Percentiles rank a stretch among this genome's conserved stretches.
Evolutionary conservation across 2,888 invertebrate species (phyloP).

Genomic region (Yponomeuta sedellus): DNA sequence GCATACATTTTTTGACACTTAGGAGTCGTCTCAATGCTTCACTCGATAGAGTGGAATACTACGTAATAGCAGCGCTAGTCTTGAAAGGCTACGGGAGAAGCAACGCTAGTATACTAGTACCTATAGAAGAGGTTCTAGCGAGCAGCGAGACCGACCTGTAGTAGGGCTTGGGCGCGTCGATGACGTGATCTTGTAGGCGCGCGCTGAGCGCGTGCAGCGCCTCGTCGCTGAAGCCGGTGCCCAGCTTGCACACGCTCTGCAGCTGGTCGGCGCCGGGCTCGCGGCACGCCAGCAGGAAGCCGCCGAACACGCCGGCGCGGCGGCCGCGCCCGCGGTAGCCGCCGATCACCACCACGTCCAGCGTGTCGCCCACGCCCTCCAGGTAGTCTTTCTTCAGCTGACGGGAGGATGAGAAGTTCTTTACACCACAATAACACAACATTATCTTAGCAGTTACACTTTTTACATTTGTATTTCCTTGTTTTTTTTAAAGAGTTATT

Average conservation of each 20-base stretch:
- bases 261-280: slow-evolving; percentile 93
- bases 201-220: slow-evolving; percentile 86
- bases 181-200: slow-evolving; percentile 84
- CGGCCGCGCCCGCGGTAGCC: slow-evolving; percentile 95
- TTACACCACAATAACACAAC: too few relatives aligned
- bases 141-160: slow-evolving; percentile 68
- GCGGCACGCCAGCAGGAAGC: slow-evolving; percentile 95
- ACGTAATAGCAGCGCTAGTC: too few relatives aligned
- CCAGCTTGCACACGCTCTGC: slow-evolving; percentile 85
- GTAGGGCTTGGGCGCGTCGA: slow-evolving; percentile 85
- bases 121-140: too few relatives aligned
- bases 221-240: slow-evolving; percentile 96
- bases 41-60: too few relatives aligned
- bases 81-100: too few relatives aligned
- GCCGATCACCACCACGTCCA: slow-evolving; percentile 97
- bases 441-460: too few relatives aligned
- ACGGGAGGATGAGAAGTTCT: too few relatives aligned
- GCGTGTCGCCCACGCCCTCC: slow-evolving; percentile 96
- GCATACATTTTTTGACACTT: too few relatives aligned
- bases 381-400: slow-evolving; percentile 97
- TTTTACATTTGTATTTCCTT: too few relatives aligned
- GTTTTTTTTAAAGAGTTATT: too few relatives aligned
- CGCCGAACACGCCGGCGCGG: slow-evolving; percentile 94
- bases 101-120: too few relatives aligned
- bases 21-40: too few relatives aligned